Evolutionary conservation across 1,140 invertebrate species (phyloP).

Genomic region (Rhyzopertha dominica): DNA sequence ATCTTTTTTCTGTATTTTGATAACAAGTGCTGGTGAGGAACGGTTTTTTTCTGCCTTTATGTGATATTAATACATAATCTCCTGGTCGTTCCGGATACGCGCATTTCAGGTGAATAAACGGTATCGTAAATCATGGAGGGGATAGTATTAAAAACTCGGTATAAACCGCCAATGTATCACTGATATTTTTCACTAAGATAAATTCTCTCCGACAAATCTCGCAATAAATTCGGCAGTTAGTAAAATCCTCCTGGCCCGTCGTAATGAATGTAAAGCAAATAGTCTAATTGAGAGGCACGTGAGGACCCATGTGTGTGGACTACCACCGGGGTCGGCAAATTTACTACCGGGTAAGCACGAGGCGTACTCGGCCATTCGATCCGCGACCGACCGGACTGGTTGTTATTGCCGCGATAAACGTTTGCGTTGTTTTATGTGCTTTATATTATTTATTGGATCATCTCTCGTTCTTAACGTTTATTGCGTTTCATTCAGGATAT

Average conservation of each 20-base stretch:
- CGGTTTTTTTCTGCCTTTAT: too few relatives aligned
- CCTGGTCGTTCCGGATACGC: too few relatives aligned
- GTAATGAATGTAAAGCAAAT: conserved; percentile 33
- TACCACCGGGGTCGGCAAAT: conserved; percentile 22
- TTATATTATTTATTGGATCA: conserved; percentile 18
- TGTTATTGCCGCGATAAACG: conserved; percentile 21
- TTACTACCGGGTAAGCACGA: conserved; percentile 18
- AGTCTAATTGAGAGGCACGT: conserved; percentile 22
- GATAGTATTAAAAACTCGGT: conserved; percentile 22
- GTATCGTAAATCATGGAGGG: conserved; percentile 9
- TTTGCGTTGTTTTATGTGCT: conserved; percentile 20
- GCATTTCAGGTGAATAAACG: too few relatives aligned
- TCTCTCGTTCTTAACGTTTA: conserved; percentile 16
- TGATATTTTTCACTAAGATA: conserved; percentile 36
- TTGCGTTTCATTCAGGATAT: too few relatives aligned
- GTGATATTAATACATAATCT: too few relatives aligned
- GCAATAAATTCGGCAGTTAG: conserved; percentile 40
- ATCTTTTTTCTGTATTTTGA: too few relatives aligned
- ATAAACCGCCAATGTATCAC: conserved; percentile 28
- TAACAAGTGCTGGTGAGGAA: too few relatives aligned
- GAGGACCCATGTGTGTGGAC: conserved; percentile 7
- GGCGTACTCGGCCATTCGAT: conserved; percentile 5
- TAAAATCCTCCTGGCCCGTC: conserved; percentile 35
- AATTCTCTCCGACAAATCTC: conserved; percentile 32
- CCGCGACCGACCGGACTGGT: conserved; percentile 18